Percentiles rank a stretch among this genome's conserved stretches.
Conservation (phyloP, 2,113 vertebrate genomes). For the Buteo buteo region DNA sequence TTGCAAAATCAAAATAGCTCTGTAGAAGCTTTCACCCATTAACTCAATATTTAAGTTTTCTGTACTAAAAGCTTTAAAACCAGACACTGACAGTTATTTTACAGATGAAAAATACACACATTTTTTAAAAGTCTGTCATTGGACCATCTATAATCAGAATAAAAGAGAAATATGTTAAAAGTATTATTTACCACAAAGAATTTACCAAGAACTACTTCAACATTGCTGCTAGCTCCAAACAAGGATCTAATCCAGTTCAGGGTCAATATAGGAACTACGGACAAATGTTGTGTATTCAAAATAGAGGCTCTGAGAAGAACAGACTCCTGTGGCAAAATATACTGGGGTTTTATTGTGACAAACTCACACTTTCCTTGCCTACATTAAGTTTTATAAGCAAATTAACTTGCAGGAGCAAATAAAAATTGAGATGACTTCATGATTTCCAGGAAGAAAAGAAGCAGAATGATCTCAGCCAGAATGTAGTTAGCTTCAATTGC, state of each 20-base stretch:
- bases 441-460: neutral
- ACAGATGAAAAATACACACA: neutral
- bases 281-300: neutral
- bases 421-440: neutral
- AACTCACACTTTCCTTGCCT: neutral
- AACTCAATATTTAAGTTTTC: neutral
- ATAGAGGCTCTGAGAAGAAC: neutral
- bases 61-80: neutral
- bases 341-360: neutral
- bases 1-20: neutral
- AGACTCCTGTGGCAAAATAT: neutral
- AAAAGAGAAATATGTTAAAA: neutral
- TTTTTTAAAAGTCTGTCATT: neutral
- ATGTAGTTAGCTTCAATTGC: neutral
- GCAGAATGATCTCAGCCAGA: neutral
- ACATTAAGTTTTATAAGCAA: neutral
- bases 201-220: neutral
- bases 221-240: neutral
- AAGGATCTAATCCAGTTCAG: neutral
- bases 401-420: neutral
- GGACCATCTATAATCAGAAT: neutral
- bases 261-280: neutral
- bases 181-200: neutral
- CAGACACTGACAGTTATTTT: neutral
- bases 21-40: neutral